phyloP scores from a whole-genome alignment of 2,888 invertebrate species.

The Caenorhabditis imperialis region DNA sequence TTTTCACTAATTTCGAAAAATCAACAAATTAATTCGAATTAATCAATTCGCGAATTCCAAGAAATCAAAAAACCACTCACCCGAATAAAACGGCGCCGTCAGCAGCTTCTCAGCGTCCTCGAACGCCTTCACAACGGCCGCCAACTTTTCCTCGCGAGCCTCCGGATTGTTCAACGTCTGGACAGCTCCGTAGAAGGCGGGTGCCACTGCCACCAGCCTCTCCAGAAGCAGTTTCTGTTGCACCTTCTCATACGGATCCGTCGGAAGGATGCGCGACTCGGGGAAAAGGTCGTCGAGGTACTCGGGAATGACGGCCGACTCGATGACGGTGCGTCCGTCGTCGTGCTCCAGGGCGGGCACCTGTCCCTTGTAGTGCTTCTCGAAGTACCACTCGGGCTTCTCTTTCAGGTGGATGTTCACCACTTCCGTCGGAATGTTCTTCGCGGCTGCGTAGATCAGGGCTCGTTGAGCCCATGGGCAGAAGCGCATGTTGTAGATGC shows the following conservation, averaged over 20 bases:
- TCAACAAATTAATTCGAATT: too few species aligned
- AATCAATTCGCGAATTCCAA: too few species aligned
- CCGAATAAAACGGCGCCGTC: conserved; percentile 62
- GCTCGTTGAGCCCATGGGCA: conserved; percentile 88
- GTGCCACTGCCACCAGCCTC: conserved; percentile 80
- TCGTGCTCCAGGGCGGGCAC: conserved; percentile 86
- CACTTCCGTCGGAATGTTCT: conserved; percentile 62
- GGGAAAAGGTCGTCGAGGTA: conserved; percentile 88
- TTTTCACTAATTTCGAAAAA: too few species aligned
- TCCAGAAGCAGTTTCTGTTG: conserved; percentile 85
- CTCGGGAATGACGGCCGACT: conserved; percentile 86
- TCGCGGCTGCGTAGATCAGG: conserved; percentile 84
- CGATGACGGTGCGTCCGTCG: conserved; percentile 82
- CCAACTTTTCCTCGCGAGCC: conserved; percentile 49
- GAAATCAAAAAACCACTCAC: too few species aligned
- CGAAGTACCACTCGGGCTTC: conserved; percentile 87
- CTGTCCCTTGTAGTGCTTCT: conserved; percentile 80
- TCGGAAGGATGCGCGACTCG: conserved; percentile 82
- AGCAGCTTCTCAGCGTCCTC: conserved; percentile 62
- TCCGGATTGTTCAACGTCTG: conserved; percentile 40
- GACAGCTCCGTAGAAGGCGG: conserved; percentile 56
- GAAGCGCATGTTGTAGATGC: conserved; percentile 87
- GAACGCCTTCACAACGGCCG: conserved; percentile 51
- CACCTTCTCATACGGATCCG: conserved; percentile 84
- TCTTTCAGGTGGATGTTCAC: conserved; percentile 78